These are phyloP conservation scores for Smittia sp. DNA, from an alignment of 2,888 invertebrate species.

Conservation along the genomic window DNA sequence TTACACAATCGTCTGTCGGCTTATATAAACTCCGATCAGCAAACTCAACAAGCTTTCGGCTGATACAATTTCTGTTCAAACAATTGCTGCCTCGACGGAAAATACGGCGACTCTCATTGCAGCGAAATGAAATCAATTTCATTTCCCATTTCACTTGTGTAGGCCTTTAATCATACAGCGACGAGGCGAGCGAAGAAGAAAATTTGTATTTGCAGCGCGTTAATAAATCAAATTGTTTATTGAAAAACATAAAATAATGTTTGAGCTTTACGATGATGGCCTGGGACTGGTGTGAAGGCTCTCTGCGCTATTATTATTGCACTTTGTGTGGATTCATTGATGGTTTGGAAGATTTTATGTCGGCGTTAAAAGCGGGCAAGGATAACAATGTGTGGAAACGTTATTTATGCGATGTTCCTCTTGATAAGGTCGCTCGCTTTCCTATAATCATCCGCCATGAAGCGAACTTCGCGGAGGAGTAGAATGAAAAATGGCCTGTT, in stretches of 20 bases:
- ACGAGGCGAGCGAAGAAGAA: not conserved
- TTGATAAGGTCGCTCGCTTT: not conserved
- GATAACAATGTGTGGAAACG: conserved; percentile 39
- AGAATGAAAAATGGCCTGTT: not conserved
- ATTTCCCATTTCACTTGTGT: conserved; percentile 19
- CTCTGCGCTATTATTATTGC: conserved; percentile 21
- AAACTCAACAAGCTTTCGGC: conserved; percentile 34
- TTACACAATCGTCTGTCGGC: conserved; percentile 26
- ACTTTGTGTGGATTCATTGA: conserved; percentile 3
- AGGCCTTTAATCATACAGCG: conserved; percentile 12
- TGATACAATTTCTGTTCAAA: conserved; percentile 22
- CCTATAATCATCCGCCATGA: not conserved
- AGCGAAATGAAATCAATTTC: conserved; percentile 21
- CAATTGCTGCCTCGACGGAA: conserved; percentile 14
- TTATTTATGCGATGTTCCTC: conserved; percentile 21
- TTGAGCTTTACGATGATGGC: conserved; percentile 13
- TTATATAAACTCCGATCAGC: not conserved
- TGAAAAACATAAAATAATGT: conserved; percentile 39
- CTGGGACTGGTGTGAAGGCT: not conserved
- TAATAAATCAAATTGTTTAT: conserved; percentile 42
- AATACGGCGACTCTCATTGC: not conserved
- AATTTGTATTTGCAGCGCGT: conserved; percentile 29
- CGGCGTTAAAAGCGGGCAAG: conserved; percentile 21
- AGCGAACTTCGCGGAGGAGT: not conserved
- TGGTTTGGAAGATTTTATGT: not conserved